Evolutionary conservation across 2,888 invertebrate genomes (phyloP), one percentile per base, ranked within the genome.

Genomic region (Drosophila meridionalis): DNA sequence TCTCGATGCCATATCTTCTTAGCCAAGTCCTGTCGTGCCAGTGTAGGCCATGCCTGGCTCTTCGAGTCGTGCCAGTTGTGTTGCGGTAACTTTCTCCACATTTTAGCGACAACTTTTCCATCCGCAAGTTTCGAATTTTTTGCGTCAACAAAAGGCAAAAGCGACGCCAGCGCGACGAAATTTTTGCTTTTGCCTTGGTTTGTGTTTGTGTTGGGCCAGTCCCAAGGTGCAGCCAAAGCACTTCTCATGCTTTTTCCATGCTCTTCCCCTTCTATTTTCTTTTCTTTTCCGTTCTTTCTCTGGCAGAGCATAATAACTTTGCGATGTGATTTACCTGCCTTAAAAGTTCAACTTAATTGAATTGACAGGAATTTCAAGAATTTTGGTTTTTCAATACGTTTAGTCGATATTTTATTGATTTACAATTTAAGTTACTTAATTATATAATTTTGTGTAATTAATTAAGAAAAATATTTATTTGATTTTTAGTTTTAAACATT

Each of bases 31-130:
- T 26, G 36, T 14, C 38, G 8, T 38, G 36, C 14, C 55, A 20
- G n/a, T 7, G 32, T n/a, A 32, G 7, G 8, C 48, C 14, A 32
- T 26, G 28, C 47, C 45, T 3, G 34, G 14, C 38, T 38, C 55
- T 8, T 40, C 53, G 38, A 55, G 36, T n/a, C 69, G 55, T 42
- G 60, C 62, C 82, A 75, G 74, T 87, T 76, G 74, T 80, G 74
- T 80, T 89, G 84, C 88, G 71, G 84, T 70, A 85, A 85, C 88
- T 89, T 89, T 85, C 86, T 83, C 86, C 88, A 89, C 90, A 85
- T 88, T 85, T 85, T 86, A 86, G 85, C 83, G 90, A 83, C 88
- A 89, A 88, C 83, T 89, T 85, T 85, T 87, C 68, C 36, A 47
- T 89, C 71, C 83, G 69, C 88, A 89, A 85, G 86, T 86, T 89